phyloP scores from a whole-genome alignment of 1,140 invertebrate species.

The Ooceraea biroi region DNA sequence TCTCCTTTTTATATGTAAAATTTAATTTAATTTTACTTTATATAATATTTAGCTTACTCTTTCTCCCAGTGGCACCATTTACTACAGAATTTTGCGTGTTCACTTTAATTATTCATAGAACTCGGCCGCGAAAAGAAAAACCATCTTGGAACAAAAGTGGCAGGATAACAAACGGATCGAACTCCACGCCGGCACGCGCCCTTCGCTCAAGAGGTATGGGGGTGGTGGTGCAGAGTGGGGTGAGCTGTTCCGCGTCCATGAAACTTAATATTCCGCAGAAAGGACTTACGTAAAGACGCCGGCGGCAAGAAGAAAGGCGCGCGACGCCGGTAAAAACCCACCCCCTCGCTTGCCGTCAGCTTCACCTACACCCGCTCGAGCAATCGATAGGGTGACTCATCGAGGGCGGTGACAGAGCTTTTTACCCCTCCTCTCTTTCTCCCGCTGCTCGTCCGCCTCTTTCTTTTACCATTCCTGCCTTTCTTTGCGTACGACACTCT shows the following conservation, averaged over 20 bases:
- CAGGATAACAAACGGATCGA: slow-evolving; percentile 58
- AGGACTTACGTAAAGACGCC: slow-evolving; percentile 69
- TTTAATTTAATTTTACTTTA: too few species aligned
- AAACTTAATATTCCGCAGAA: slow-evolving; percentile 77
- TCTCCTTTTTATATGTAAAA: background rate
- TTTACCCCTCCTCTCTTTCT: slow-evolving; percentile 54
- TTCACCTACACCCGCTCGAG: slow-evolving; percentile 71
- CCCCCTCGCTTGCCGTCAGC: slow-evolving; percentile 56
- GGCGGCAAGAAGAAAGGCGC: slow-evolving; percentile 60
- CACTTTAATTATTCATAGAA: background rate
- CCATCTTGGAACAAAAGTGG: background rate
- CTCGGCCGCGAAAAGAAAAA: slow-evolving; percentile 16
- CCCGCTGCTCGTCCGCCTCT: slow-evolving; percentile 52
- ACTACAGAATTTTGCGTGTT: background rate
- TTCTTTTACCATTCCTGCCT: slow-evolving; percentile 50
- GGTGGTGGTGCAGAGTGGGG: background rate
- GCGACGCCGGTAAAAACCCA: slow-evolving; percentile 66
- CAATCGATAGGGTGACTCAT: slow-evolving; percentile 85
- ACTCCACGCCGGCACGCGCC: slow-evolving; percentile 61
- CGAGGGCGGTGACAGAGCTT: slow-evolving; percentile 80
- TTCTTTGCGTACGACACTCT: slow-evolving; percentile 34
- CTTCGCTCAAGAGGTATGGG: slow-evolving; percentile 28
- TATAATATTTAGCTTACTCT: too few species aligned
- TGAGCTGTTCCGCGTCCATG: slow-evolving; percentile 62
- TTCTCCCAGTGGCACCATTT: too few species aligned